These are phyloP conservation scores for Motacilla alba DNA, from an alignment of 2,113 vertebrate genomes.

Conservation along the genomic window DNA sequence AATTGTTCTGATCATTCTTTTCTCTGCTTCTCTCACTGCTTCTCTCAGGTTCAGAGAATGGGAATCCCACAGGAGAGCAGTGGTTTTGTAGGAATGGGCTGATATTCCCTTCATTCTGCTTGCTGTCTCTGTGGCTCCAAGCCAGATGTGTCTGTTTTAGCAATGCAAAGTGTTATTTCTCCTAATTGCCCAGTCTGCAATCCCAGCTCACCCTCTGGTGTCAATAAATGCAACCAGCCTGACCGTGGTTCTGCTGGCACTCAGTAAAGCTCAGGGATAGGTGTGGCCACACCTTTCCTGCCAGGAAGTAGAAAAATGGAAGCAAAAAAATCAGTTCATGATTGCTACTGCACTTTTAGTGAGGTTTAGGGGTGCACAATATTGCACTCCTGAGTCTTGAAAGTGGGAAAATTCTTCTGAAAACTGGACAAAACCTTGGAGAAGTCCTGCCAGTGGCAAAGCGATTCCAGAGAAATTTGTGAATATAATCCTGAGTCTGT, in stretches of 20 bases:
- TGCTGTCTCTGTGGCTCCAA: not conserved
- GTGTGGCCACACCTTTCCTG: not conserved
- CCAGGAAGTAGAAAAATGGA: not conserved
- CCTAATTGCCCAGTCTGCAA: not conserved
- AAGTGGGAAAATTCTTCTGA: not conserved
- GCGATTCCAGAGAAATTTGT: not conserved
- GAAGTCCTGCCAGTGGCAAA: not conserved
- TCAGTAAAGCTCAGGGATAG: not conserved
- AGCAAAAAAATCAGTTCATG: not conserved
- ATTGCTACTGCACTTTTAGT: not conserved
- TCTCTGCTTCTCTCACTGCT: no score
- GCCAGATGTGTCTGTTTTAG: not conserved
- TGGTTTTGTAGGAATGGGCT: not conserved
- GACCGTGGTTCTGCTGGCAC: not conserved
- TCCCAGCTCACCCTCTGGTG: not conserved
- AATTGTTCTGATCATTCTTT: no score
- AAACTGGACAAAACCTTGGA: not conserved
- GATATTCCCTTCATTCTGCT: not conserved
- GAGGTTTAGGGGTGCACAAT: not conserved
- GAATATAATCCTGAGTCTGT: no score
- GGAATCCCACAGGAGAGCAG: not conserved
- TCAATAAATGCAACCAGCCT: not conserved
- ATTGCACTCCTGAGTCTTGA: fast-evolving
- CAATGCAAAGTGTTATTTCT: not conserved
- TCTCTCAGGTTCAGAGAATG: no score